Conservation (phyloP, 2,113 vertebrate species). For the Rousettus leschenaultii region DNA sequence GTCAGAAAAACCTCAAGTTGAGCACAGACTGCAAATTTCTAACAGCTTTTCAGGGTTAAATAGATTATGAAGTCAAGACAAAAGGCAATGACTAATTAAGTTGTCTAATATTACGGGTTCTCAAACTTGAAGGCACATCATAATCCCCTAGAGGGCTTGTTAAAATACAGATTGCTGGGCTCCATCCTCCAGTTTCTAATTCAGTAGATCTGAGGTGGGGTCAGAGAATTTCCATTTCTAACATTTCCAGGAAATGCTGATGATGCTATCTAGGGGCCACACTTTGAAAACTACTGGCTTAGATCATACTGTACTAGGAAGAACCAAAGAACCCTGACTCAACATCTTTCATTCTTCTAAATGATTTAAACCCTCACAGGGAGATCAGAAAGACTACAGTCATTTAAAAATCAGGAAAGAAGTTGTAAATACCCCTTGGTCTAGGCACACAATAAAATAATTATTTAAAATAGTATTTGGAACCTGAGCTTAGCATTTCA, state of each 20-base stretch:
- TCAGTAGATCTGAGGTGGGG: neutral
- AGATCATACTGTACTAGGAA: neutral
- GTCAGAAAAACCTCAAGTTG: conserved; percentile 34
- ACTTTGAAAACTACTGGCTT: conserved; percentile 32
- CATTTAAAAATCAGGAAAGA: conserved; percentile 22
- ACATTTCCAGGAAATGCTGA: conserved; percentile 3
- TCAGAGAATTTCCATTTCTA: neutral
- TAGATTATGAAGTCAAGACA: neutral
- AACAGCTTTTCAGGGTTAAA: conserved; percentile 9
- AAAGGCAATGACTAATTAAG: neutral
- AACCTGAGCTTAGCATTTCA: conserved; percentile 28
- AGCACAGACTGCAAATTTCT: neutral
- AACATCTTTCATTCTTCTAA: neutral
- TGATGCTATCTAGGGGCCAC: neutral
- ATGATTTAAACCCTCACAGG: neutral
- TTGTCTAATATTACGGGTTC: neutral
- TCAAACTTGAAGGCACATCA: neutral
- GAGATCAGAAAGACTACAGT: neutral
- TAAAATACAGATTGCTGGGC: conserved; percentile 16
- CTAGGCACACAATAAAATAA: neutral
- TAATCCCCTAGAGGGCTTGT: neutral
- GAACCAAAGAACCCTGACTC: neutral
- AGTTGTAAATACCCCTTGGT: conserved; percentile 9
- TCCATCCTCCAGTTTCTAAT: neutral
- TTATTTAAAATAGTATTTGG: conserved; percentile 42